Percentiles rank a stretch among this genome's conserved stretches.
Conservation (phyloP, 23 tunicate species). For the Halocynthia roretzi region DNA sequence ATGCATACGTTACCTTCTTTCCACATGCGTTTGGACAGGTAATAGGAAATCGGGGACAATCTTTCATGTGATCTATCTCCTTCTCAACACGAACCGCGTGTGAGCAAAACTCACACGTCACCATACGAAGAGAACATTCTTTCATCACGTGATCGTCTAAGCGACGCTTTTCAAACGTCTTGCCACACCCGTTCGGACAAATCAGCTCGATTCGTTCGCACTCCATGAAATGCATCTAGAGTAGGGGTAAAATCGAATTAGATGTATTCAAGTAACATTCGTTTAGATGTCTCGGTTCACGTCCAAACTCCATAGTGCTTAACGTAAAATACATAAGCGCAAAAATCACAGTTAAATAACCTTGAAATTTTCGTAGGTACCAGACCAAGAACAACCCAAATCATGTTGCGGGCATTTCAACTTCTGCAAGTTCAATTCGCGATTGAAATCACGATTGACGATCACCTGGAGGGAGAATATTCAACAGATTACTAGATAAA, state of each 20-base stretch:
- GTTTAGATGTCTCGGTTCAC: background rate
- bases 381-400: constrained; percentile 39
- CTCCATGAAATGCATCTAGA: constrained; percentile 25
- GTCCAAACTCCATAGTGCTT: no score
- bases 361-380: constrained; percentile 35
- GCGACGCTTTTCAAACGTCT: constrained; percentile 18
- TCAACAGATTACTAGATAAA: background rate
- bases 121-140: constrained; percentile 42
- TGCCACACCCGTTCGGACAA: constrained; percentile 41
- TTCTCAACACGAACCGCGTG: constrained; percentile 35
- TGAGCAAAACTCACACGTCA: constrained; percentile 58
- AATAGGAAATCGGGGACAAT: constrained; percentile 53
- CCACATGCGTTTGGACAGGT: constrained; percentile 66
- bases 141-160: constrained; percentile 23
- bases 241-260: background rate
- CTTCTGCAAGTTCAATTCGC: constrained; percentile 15
- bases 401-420: constrained; percentile 39
- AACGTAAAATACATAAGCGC: no score
- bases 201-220: constrained; percentile 27
- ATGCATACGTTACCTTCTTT: constrained; percentile 11
- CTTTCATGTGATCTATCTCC: constrained; percentile 65
- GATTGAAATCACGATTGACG: constrained; percentile 16
- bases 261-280: background rate
- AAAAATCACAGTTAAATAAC: constrained; percentile 5
- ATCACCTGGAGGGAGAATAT: background rate